These are phyloP conservation scores for Clarias fuscus DNA, from an alignment of 2,797 vertebrate genomes.

Conservation along the genomic window DNA sequence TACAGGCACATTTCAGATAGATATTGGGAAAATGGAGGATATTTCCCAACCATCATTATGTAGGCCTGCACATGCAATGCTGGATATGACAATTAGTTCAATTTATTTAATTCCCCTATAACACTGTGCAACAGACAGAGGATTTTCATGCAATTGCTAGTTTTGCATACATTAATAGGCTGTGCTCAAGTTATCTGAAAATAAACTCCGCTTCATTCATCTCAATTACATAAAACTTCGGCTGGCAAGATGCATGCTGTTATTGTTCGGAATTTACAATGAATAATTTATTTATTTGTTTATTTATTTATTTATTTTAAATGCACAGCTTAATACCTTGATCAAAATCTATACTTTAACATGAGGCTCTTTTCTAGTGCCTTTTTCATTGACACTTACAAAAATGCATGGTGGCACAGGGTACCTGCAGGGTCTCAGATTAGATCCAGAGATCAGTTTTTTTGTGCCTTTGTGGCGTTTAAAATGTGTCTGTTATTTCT, in stretches of 20 bases:
- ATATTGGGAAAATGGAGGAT: neutral
- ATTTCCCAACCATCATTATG: neutral
- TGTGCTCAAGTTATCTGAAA: neutral
- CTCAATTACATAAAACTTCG: neutral
- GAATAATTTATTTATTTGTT: neutral
- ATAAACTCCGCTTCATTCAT: neutral
- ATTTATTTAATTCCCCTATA: neutral
- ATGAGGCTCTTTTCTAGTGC: neutral
- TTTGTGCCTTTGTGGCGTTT: neutral
- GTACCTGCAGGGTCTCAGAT: neutral
- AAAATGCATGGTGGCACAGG: neutral
- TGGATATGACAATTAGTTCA: neutral
- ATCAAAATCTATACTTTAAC: neutral
- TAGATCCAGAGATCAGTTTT: neutral
- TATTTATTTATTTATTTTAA: no score
- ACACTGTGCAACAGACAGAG: neutral
- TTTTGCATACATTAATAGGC: neutral
- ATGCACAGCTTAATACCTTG: neutral
- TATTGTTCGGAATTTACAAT: neutral
- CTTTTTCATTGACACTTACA: neutral
- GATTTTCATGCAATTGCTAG: neutral
- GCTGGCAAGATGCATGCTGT: neutral
- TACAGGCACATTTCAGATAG: conserved; percentile 13
- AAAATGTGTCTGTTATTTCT: conserved; percentile 9
- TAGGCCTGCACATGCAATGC: neutral